These are phyloP conservation scores for Rhogogaster chlorosoma DNA, from an alignment of 2,888 invertebrate genomes.

Conservation along the genomic window DNA sequence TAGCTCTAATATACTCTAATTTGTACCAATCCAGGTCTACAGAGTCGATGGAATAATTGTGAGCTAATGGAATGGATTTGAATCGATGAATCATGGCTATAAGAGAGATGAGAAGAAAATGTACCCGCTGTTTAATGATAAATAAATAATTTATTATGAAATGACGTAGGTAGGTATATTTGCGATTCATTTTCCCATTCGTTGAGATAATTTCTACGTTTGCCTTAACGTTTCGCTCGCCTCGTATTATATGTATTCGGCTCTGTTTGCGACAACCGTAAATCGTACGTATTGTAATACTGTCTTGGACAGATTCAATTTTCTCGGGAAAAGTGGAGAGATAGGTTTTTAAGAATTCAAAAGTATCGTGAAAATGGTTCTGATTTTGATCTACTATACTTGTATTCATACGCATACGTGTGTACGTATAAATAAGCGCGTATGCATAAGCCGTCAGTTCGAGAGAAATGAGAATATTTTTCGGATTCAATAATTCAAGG, in stretches of 20 bases:
- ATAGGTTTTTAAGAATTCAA: slow-evolving; percentile 29
- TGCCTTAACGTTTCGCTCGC: neutral
- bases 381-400: neutral
- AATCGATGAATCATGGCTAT: too few species aligned
- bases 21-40: neutral
- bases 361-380: slow-evolving; percentile 22
- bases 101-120: too few species aligned
- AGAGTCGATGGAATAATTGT: neutral
- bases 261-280: slow-evolving; percentile 8
- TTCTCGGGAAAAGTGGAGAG: neutral
- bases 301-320: slow-evolving; percentile 43
- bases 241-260: neutral
- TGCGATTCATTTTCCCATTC: neutral
- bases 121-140: too few species aligned
- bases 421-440: neutral
- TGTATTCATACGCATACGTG: neutral
- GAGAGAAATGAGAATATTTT: neutral
- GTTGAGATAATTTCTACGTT: neutral
- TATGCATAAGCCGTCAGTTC: neutral
- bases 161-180: too few species aligned
- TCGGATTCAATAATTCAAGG: neutral
- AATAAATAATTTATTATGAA: neutral
- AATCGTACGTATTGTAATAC: slow-evolving; percentile 23
- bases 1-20: slow-evolving; percentile 1
- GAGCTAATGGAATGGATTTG: neutral